Evolutionary conservation across 2,888 invertebrate species (phyloP).

Genomic region (Cremastinae sp.): DNA sequence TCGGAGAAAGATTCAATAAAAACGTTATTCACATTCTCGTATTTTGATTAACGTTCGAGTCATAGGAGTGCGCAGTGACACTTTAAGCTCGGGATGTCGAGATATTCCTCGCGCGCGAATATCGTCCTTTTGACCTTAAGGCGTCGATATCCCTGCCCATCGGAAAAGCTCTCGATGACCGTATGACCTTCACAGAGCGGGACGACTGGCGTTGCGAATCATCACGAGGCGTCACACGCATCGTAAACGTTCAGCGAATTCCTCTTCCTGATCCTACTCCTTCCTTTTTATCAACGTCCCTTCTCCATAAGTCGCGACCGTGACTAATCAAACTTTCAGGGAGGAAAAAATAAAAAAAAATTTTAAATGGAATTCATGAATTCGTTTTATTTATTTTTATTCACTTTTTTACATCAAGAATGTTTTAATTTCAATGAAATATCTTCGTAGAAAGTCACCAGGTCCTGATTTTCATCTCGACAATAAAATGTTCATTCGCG

Average conservation of each 20-base stretch:
- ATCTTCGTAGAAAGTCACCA: neutral
- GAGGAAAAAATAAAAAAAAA: neutral
- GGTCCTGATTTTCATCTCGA: neutral
- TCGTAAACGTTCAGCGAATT: slow-evolving; percentile 44
- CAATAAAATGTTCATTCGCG: neutral
- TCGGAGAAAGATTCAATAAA: too few relatives aligned
- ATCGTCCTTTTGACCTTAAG: neutral
- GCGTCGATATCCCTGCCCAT: neutral
- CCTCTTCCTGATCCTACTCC: slow-evolving; percentile 13
- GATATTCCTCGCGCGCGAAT: too few relatives aligned
- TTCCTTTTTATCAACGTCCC: neutral
- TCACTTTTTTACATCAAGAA: too few relatives aligned
- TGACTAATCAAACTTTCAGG: neutral
- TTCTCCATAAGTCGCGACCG: too few relatives aligned
- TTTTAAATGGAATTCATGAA: neutral
- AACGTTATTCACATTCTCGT: too few relatives aligned
- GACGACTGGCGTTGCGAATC: slow-evolving; percentile 9
- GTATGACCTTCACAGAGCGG: slow-evolving; percentile 17
- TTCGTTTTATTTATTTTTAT: neutral
- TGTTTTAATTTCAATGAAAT: too few relatives aligned
- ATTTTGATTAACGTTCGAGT: too few relatives aligned
- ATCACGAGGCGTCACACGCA: slow-evolving; percentile 29
- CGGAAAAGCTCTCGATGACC: slow-evolving; percentile 32
- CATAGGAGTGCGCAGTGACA: too few relatives aligned
- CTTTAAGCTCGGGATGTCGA: too few relatives aligned